Conservation (phyloP, 2,113 vertebrate genomes). For the Platycercus adscitus region DNA sequence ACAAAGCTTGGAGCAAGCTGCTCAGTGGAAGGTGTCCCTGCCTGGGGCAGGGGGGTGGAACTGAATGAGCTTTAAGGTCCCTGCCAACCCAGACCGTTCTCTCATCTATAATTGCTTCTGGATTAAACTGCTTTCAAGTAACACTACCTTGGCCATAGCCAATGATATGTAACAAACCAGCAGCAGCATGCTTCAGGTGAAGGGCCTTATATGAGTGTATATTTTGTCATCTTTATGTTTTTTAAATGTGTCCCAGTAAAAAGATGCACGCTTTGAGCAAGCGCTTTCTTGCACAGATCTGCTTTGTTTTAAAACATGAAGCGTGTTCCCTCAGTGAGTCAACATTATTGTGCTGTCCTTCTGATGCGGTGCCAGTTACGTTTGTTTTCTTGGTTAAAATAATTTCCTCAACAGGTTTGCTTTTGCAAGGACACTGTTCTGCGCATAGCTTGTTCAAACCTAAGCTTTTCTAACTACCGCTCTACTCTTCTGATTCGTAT, state of each 20-base stretch:
- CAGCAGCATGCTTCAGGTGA: neutral
- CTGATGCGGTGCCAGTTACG: constrained; percentile 4
- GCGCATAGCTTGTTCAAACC: neutral
- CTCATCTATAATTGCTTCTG: constrained; percentile 33
- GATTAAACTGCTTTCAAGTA: constrained; percentile 23
- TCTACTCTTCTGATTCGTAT: neutral
- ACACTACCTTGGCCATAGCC: constrained; percentile 30
- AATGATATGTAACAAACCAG: neutral
- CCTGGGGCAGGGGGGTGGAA: neutral
- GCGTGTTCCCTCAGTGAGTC: neutral
- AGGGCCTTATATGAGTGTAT: neutral
- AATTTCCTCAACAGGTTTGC: constrained; percentile 42
- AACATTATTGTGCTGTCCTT: neutral
- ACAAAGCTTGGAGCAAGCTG: neutral
- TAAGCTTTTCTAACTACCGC: neutral
- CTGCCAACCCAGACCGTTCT: neutral
- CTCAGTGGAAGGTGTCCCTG: neutral
- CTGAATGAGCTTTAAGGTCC: neutral
- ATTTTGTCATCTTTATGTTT: constrained; percentile 22
- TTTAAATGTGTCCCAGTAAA: neutral
- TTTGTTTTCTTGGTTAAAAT: constrained; percentile 54
- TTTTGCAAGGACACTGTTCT: constrained; percentile 3
- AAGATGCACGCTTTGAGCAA: neutral
- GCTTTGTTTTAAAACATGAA: constrained; percentile 24
- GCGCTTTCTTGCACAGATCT: neutral